Evolutionary conservation across 2,888 invertebrate genomes (phyloP), one percentile per base, ranked within the genome.

Genomic region (Celastrina argiolus): DNA sequence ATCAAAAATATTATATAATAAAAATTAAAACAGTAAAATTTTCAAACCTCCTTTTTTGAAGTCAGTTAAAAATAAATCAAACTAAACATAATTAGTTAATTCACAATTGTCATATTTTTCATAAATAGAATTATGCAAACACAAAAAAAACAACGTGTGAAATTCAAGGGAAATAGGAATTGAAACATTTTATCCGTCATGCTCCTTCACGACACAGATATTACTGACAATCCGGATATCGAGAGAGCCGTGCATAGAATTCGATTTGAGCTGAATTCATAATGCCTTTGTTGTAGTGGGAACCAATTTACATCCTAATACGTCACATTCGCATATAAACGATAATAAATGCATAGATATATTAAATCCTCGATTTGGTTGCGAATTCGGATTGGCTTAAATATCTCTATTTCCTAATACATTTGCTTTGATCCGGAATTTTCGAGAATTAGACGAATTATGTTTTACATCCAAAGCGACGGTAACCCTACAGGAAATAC

Each of bases 301-400:
- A 58, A 58, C 59, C 59, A 59, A 59, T 59, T 59, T 59, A 59
- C 34, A 59, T 59, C 59, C 58, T 59, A 59, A 59, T 59, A 59
- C 59, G 59, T 59, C 59, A 59, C 59, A 59, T 59, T 59, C 59
- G 59, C 36, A 59, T 59, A 59, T 59, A 59, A 59, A 59, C 59
- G 59, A 36, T 34, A 59, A 34, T 51, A 51, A 51, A 51, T 51
- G 51, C 22, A 51, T 51, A 51, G 51, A 51, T 51, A 26, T 51
- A 51, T 51, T 51, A 51, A 51, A 51, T 51, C 51, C 51, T 51
- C 51, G 22, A 51, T 22, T 51, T 36, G 36, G 36, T 36, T 6
- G 12, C 22, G 51, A 51, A 51, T 12, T 45, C 18, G 26, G 22
- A 51, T 51, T 51, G 22, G 51, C 51, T 26, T 51, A 51, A 22